Percentiles rank a stretch among this genome's conserved stretches.
These are phyloP conservation scores for Spisula solida DNA, from an alignment of 2,888 invertebrate species.

Conservation along the genomic window DNA sequence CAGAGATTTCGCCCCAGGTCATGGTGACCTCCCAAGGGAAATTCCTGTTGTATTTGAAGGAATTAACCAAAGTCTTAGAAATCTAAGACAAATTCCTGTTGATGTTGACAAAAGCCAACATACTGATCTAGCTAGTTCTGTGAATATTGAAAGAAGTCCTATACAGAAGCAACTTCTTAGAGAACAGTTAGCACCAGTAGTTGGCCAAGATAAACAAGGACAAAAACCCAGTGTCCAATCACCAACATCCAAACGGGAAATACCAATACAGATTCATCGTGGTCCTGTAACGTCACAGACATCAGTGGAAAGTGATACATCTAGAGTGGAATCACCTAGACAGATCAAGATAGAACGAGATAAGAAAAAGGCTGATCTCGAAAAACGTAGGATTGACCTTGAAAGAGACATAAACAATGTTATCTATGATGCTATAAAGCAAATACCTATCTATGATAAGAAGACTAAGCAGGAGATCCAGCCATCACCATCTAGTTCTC, in stretches of 20 bases:
- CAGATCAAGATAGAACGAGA: constrained; percentile 56
- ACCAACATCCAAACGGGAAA: constrained; percentile 36
- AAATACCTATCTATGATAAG: constrained; percentile 66
- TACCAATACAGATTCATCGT: constrained; percentile 59
- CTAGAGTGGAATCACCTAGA: constrained; percentile 52
- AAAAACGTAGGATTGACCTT: constrained; percentile 61
- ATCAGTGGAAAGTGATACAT: constrained; percentile 30
- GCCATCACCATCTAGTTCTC: constrained; percentile 2
- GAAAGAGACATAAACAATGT: constrained; percentile 72
- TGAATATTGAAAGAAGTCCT: constrained; percentile 40
- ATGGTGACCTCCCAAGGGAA: constrained; percentile 65
- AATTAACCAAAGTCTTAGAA: constrained; percentile 55
- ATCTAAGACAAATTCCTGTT: constrained; percentile 61
- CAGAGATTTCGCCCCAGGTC: constrained; percentile 65
- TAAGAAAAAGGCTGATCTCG: constrained; percentile 61
- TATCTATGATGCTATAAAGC: constrained; percentile 68
- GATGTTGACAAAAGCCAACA: constrained; percentile 49
- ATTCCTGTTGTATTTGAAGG: constrained; percentile 70
- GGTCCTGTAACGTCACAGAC: constrained; percentile 38
- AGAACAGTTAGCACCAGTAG: constrained; percentile 26
- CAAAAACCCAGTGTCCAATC: constrained; percentile 17
- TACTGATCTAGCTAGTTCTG: constrained; percentile 15
- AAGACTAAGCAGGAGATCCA: constrained; percentile 44
- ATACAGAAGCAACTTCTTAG: constrained; percentile 38
- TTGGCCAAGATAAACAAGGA: constrained; percentile 24